Percentiles rank a stretch among this genome's conserved stretches.
phyloP scores from a whole-genome alignment of 2,797 vertebrate genomes.

The Lemur catta region DNA sequence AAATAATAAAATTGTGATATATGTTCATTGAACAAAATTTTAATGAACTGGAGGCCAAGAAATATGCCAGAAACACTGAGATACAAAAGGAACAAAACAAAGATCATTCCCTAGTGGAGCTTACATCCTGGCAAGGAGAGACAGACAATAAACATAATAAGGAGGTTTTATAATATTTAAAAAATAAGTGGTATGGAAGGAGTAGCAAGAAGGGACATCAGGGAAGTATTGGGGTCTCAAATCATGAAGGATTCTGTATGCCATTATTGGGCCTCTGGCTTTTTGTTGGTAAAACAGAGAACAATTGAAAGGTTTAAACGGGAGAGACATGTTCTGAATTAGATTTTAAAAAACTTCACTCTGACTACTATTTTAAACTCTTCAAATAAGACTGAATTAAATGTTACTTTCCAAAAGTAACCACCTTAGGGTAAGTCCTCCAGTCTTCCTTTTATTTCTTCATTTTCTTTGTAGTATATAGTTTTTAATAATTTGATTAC shows the following conservation, averaged over 20 bases:
- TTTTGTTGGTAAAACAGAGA: neutral
- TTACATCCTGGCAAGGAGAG: neutral
- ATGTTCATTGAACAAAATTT: neutral
- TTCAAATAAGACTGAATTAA: neutral
- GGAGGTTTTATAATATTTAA: neutral
- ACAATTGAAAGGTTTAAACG: neutral
- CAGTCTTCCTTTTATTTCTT: neutral
- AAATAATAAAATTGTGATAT: slow-evolving; percentile 38
- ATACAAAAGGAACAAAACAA: neutral
- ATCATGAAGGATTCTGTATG: neutral
- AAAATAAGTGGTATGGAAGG: neutral
- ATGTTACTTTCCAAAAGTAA: neutral
- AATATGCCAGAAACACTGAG: neutral
- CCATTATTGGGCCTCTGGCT: neutral
- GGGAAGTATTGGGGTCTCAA: neutral
- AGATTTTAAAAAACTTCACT: neutral
- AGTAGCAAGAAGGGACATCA: neutral
- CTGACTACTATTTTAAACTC: neutral
- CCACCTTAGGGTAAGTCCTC: neutral
- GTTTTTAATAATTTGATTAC: neutral
- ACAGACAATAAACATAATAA: neutral
- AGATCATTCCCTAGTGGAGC: neutral
- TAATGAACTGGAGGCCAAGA: neutral
- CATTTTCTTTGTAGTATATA: neutral
- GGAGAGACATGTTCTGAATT: neutral